A percentile compares a stretch with the other conserved stretches of the same genome.
Evolutionary conservation across 2,113 vertebrate species (phyloP).

Genomic region (Saguinus imperator): DNA sequence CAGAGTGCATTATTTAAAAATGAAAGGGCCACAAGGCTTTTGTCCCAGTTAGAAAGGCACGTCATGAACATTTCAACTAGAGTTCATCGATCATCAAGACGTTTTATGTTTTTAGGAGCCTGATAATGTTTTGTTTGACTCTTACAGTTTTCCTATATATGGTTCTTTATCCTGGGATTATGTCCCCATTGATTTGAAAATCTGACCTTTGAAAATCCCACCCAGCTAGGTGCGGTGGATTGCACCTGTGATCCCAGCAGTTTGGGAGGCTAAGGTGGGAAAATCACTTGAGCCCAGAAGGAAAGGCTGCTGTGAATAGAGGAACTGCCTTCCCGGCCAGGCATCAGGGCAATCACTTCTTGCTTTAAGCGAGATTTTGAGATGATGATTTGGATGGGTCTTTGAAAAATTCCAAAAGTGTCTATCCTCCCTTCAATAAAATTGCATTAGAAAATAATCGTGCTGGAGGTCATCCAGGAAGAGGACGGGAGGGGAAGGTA

Average conservation of each 20-base stretch:
- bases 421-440: background rate
- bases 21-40: background rate
- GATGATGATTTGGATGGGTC: background rate
- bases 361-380: background rate
- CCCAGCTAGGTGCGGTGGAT: no score
- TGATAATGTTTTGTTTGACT: background rate
- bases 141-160: background rate
- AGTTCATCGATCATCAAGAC: background rate
- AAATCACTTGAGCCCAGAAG: background rate
- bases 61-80: background rate
- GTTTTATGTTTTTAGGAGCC: background rate
- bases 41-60: background rate
- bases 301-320: background rate
- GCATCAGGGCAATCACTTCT: no score
- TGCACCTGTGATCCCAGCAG: no score
- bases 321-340: background rate
- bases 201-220: background rate
- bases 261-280: no score
- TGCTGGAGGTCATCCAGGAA: background rate
- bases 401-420: background rate
- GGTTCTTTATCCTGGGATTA: background rate
- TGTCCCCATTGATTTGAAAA: background rate
- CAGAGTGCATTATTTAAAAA: background rate
- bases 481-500: no score
- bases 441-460: background rate